Evolutionary conservation across 1,140 invertebrate genomes (phyloP).

Genomic region (Trachymyrmex septentrionalis): DNA sequence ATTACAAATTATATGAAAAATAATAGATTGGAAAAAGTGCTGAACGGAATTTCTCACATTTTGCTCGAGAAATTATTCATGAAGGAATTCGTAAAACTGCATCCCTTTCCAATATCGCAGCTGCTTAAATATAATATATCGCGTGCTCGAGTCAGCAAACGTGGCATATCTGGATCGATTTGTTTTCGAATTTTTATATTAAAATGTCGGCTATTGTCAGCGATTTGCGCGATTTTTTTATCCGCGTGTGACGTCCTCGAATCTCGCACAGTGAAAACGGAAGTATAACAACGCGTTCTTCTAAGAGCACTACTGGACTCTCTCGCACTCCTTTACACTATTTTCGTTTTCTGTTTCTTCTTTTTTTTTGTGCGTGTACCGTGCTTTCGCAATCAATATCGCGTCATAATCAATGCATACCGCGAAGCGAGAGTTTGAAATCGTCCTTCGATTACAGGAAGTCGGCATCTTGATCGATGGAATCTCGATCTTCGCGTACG

Average conservation of each 20-base stretch:
- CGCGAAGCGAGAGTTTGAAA: constrained; percentile 59
- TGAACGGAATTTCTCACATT: background rate
- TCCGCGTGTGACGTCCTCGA: constrained; percentile 31
- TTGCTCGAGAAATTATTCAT: background rate
- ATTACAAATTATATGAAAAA: background rate
- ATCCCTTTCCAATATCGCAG: background rate
- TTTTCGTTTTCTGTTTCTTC: background rate
- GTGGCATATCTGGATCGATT: background rate
- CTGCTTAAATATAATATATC: background rate
- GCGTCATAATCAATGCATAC: background rate
- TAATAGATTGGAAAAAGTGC: background rate
- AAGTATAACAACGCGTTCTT: constrained; percentile 64
- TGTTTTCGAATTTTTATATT: background rate
- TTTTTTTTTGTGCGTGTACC: background rate
- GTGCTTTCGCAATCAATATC: constrained; percentile 61
- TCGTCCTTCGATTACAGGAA: constrained; percentile 70
- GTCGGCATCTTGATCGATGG: constrained; percentile 8
- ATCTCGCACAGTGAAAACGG: constrained; percentile 67
- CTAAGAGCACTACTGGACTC: background rate
- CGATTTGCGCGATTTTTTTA: background rate
- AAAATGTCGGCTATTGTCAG: background rate
- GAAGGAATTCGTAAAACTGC: background rate
- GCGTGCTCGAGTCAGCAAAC: background rate
- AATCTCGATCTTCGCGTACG: constrained; percentile 15
- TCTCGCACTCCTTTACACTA: constrained; percentile 18